Evolutionary conservation across 2,888 invertebrate genomes (phyloP), one percentile per base, ranked within the genome.

Genomic region (Dryobotodes eremita): DNA sequence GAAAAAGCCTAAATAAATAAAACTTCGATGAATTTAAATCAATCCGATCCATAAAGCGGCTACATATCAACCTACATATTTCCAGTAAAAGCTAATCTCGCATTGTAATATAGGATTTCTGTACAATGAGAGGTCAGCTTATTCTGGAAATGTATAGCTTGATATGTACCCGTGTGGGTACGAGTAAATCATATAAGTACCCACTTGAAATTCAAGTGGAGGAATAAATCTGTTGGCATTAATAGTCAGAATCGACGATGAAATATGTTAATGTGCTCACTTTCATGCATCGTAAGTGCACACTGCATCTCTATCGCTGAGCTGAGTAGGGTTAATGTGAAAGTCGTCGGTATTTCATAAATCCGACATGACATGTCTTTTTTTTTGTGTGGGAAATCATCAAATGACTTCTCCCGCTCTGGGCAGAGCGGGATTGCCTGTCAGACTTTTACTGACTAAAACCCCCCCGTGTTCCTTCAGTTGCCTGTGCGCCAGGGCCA

Each of bases 21-120:
- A 83, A 79, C 78, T 68, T 83, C 50, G 36, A 71, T 70, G 74
- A 86, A 88, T 86, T 81, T 72, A 81, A 88, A 88, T 78, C 75
- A 68, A 80, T 76, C 42, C 65, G 57, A 82, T 71, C 77, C 79
- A 42, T 65, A n/a, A 53, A n/a, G n/a, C n/a, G n/a, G n/a, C n/a
- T n/a, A n/a, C n/a, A n/a, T n/a, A n/a, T n/a, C n/a, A n/a, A 55
- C 61, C 53, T 42, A 42, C 5, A 42, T 42, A 36, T 36, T 36
- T 36, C 31, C 31, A 36, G 31, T 36, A 36, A 2, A 36, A 36
- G 31, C 31, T 36, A 3, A 36, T 36, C 31, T 36, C 31, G 31
- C 31, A 36, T 36, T 36, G 31, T 36, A 36, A 36, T 36, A 36
- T 36, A 36, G 31, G 31, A 36, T 36, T 36, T 36, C 31, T 3